Base-by-base conservation (phyloP, 2,888 invertebrate species). In the Quadriops clusia region DNA sequence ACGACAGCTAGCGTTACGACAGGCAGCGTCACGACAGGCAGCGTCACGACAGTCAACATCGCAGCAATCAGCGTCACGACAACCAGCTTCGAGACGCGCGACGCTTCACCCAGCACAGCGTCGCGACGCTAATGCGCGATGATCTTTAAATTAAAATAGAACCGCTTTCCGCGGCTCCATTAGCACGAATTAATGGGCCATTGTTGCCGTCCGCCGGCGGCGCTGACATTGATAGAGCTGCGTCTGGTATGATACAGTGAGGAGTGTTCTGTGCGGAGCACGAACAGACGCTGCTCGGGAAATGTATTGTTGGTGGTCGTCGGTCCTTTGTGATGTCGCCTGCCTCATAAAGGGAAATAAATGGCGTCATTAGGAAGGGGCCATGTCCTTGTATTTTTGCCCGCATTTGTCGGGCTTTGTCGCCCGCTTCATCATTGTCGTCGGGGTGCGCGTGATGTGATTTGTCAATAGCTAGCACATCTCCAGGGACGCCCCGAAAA, bases 351-450 rank as follows among this genome's bases (percentile, higher is more conserved):
- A 59, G 56, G 55, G 47, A 54, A 60, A 62, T 59, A 52, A 56
- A 62, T 57, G 53, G 54, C 50, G 51, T 60, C 60, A 60, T 63
- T 62, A 62, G 56, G 50, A 50, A 44, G 51, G 50, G 56, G 54
- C 53, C 57, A 51, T 54, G 55, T 57, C 53, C 53, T 54, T 54
- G 53, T 56, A 58, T 57, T 56, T 58, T 56, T 53, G 51, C 54
- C 50, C 53, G 51, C 57, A 57, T 61, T 61, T 60, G 60, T 61
- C 58, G 56, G 50, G 47, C 47, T 53, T 52, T 53, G 56, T 54
- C 56, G 53, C 53, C 51, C 51, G 50, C 54, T 60, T 56, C 53
- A 54, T 61, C 61, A 60, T 51, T 54, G 60, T 58, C 58, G 50
- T 46, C 51, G 49, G 45, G 43, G 45, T 45, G 49, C 42, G 48